A percentile compares a stretch with the other conserved stretches of the same genome.
phyloP scores from a whole-genome alignment of 2,888 invertebrate species.

The Ommatoiulus sabulosus region DNA sequence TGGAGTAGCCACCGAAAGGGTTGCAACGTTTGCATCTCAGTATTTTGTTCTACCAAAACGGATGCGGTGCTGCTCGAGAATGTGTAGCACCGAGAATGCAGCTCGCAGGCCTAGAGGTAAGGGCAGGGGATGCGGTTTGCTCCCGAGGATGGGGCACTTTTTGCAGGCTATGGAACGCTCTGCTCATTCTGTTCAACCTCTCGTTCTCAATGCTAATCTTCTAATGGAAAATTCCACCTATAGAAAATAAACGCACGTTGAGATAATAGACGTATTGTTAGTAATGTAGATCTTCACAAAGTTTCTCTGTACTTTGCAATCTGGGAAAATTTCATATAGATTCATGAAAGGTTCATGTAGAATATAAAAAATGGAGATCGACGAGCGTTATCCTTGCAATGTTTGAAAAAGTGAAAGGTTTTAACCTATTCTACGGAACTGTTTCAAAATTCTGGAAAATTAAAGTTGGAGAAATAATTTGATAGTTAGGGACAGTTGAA shows the following conservation, averaged over 20 bases:
- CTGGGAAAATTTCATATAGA: too few species aligned
- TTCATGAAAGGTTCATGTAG: too few species aligned
- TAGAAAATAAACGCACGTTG: not conserved
- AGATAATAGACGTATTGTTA: too few species aligned
- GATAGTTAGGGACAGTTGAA: too few species aligned
- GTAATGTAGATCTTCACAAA: too few species aligned
- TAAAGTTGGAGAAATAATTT: too few species aligned
- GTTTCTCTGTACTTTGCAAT: too few species aligned
- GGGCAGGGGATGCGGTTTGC: not conserved
- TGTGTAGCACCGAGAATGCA: not conserved
- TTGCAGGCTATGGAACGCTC: not conserved
- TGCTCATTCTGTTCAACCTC: not conserved
- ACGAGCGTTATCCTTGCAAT: too few species aligned
- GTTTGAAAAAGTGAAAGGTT: too few species aligned
- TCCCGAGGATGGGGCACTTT: not conserved
- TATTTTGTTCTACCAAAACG: conserved; percentile 48
- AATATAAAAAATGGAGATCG: too few species aligned
- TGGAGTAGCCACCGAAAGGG: not conserved
- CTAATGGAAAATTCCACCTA: not conserved
- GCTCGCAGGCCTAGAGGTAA: not conserved
- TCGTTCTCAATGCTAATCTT: not conserved
- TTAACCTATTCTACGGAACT: too few species aligned
- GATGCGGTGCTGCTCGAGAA: conserved; percentile 12
- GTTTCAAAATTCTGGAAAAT: too few species aligned
- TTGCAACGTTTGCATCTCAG: conserved; percentile 47